Base-by-base conservation (phyloP, 2,888 invertebrate species). In the Synergus laeviventris region DNA sequence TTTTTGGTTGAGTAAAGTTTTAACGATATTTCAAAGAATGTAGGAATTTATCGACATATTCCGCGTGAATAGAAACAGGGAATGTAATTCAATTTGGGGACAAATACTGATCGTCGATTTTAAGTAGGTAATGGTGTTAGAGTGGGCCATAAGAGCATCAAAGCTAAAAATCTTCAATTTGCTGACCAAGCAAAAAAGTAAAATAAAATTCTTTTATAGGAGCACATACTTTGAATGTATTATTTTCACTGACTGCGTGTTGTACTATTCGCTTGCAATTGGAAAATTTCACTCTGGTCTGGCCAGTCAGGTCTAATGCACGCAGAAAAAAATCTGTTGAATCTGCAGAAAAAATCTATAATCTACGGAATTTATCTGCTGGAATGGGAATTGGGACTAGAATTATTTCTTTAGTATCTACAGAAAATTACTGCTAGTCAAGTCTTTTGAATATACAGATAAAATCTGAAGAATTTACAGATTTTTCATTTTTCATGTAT, bases 81-180 rank as follows among this genome's bases (percentile, higher is more conserved):
- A 62, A 62, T 62, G n/a, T n/a, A 62, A 62, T 61, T 61, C 16
- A 59, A 24, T 59, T 36, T n/a, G 31, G 31, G 49, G 49, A 18
- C 9, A 54, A 18, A 9, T 54, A 9, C 49, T n/a, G 18, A 18
- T 54, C 9, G 2, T 18, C 18, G 9, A 54, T 54, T 54, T 54
- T 18, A 54, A 18, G 18, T 18, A n/a, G 18, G n/a, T 54, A 18
- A 54, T 18, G n/a, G 9, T 54, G 49, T 54, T 9, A 18, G 9
- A 18, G 9, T 18, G 31, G 7, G 11, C 14, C 42, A 42, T 14
- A 42, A 42, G 14, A 11, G 14, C 11, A 42, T 42, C 42, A 14
- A 42, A 42, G 42, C 42, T 42, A 14, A 42, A 42, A 42, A 14
- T 42, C 42, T 59, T 1, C 18, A 21, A 59, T 59, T 59, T 59